Evolutionary conservation across 2,113 vertebrate species (phyloP), one percentile per base, ranked within the genome.

Genomic region (Tautogolabrus adspersus): DNA sequence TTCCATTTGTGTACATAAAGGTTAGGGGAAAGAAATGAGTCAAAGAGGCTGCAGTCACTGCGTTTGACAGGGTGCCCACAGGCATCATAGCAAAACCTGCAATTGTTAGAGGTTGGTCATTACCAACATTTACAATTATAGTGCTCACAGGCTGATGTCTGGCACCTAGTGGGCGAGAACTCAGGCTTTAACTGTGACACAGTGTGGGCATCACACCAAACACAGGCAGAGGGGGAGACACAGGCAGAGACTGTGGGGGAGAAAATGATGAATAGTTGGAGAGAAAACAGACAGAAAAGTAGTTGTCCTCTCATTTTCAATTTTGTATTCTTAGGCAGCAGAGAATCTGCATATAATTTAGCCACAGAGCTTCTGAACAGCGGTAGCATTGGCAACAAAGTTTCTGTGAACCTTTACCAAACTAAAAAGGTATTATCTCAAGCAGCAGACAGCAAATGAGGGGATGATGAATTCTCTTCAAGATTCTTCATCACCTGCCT

Each of bases 371-470:
- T 10, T 57, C 18, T 76, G 55, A 79, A 75, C 49, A 0, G n/a
- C 62, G 61, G 72, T 11, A 58, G 64, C 57, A 83, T 74, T 47
- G 68, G 68, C 66, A 63, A 61, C 69, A 75, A 34, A 37, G 66
- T 52, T 77, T 38, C 49, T 79, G 55, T 63, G 76, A 83, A 72
- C 74, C 40, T 9, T 81, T 77, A 51, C 68, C 84, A 79, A 71
- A 70, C 77, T 76, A 88, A 89, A 87, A 81, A 84, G 84, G 82
- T 81, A 88, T 90, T 79, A 77, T 86, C 76, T 87, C 55, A n/a
- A 86, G 63, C 44, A 74, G 84, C 78, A 84, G 73, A 61, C 19
- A 85, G 64, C 72, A 78, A 75, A 59, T 12, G 57, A 75, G 42
- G 60, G 69, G 63, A 71, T 66, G 52, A 90, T 71, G 54, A 70